Percentiles rank a stretch among this genome's conserved stretches.
Evolutionary conservation across 2,888 invertebrate genomes (phyloP).

Genomic region (Tipula lateralis): DNA sequence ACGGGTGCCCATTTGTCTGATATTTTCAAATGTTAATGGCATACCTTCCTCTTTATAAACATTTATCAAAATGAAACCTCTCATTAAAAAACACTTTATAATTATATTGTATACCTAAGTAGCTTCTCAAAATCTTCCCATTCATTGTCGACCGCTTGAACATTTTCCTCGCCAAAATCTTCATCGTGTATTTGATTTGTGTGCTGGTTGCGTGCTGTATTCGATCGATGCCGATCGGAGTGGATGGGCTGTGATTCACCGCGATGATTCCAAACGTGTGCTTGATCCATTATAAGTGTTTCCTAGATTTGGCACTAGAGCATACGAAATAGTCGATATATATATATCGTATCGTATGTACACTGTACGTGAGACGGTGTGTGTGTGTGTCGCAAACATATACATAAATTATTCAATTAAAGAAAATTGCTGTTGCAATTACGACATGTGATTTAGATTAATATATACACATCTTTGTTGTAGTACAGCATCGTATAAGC

Average conservation of each 20-base stretch:
- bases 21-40: too few relatives aligned
- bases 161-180: slow-evolving; percentile 49
- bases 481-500: neutral
- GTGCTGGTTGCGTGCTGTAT: neutral
- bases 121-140: slow-evolving; percentile 49
- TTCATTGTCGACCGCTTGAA: slow-evolving; percentile 47
- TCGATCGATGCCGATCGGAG: neutral
- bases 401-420: neutral
- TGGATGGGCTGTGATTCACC: neutral
- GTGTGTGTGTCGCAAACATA: neutral
- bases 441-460: neutral
- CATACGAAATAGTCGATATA: neutral
- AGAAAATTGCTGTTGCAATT: neutral
- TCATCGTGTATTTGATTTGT: slow-evolving; percentile 43
- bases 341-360: neutral
- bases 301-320: neutral
- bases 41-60: too few relatives aligned
- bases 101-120: slow-evolving; percentile 35
- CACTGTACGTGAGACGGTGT: neutral
- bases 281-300: neutral
- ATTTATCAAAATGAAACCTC: too few relatives aligned
- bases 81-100: too few relatives aligned
- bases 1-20: too few relatives aligned
- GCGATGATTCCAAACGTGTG: neutral
- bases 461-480: neutral